Evolutionary conservation across 1,140 invertebrate genomes (phyloP), one percentile per base, ranked within the genome.

Genomic region (Trachymyrmex cornetzi): DNA sequence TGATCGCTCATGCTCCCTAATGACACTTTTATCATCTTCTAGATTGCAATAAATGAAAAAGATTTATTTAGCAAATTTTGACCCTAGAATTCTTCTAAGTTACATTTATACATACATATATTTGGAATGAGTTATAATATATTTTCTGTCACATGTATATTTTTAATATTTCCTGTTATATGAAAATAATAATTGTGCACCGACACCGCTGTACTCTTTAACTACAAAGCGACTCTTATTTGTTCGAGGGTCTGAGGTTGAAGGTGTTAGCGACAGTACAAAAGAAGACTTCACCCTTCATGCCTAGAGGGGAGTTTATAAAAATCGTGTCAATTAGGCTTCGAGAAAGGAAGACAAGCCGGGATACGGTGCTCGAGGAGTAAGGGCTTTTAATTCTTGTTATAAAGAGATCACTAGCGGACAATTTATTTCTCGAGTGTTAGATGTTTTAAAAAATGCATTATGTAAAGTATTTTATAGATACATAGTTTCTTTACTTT

Each of bases 241-340:
- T 50, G 74, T 79, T 69, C 74, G 72, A 91, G 89, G 87, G 85
- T 81, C 85, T 90, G 89, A 77, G 66, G 85, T 81, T 86, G 90
- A 91, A 91, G 87, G 90, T 91, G 90, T 90, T 84, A 88, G 82
- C 75, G 90, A 63, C 57, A 85, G 80, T 86, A 91, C 85, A 92
- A 89, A 91, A 91, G 89, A 88, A 85, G 89, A 89, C 67, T 88
- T 89, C 91, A 93, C 87, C 87, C 92, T 88, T 77, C 74, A 74
- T 82, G 89, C 82, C 88, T 80, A 85, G 66, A 89, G 90, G 90
- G 81, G 90, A 91, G 90, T 91, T 91, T 91, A 91, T 89, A 93
- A 93, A 93, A 93, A 93, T 93, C 92, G 92, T 93, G 93, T 93
- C 93, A 93, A 93, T 93, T 93, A 93, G 88, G 90, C 85, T 85